Percentiles rank a stretch among this genome's conserved stretches.
Conservation (phyloP, 2,113 vertebrate genomes). For the Lampris incognitus region DNA sequence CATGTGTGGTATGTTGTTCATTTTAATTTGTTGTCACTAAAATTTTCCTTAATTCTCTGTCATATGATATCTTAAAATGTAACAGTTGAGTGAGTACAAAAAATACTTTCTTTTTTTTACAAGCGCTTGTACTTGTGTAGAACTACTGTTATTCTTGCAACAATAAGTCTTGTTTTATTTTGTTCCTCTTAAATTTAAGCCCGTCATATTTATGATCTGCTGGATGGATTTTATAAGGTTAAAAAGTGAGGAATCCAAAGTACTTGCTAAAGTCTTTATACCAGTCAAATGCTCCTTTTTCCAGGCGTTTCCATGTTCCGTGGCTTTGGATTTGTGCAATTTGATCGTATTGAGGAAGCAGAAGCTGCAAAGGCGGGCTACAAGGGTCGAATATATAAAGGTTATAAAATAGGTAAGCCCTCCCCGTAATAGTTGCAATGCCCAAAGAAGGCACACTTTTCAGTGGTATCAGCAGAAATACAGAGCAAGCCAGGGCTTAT, state of each 20-base stretch:
- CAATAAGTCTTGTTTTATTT: not conserved
- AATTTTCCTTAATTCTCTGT: conserved; percentile 11
- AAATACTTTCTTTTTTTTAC: not conserved
- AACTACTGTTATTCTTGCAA: not conserved
- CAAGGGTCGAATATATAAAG: conserved; percentile 90
- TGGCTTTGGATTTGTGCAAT: conserved; percentile 91
- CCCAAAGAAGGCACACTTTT: conserved; percentile 17
- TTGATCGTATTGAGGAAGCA: conserved; percentile 89
- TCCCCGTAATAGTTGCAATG: conserved; percentile 51
- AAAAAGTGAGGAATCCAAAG: conserved; percentile 38
- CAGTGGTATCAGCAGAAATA: not conserved
- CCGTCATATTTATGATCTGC: conserved; percentile 19
- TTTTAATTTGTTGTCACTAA: conserved; percentile 19
- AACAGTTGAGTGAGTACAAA: conserved; percentile 4
- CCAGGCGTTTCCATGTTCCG: conserved; percentile 89
- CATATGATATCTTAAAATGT: not conserved
- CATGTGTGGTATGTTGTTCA: conserved; percentile 18
- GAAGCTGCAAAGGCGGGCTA: conserved; percentile 89
- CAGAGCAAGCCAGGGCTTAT: not conserved
- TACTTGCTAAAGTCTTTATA: conserved; percentile 53
- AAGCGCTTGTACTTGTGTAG: conserved; percentile 19
- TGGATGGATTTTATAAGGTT: not conserved
- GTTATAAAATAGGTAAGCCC: conserved; percentile 92
- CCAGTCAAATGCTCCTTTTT: conserved; percentile 84
- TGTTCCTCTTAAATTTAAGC: conserved; percentile 18